phyloP scores from a whole-genome alignment of 2,888 invertebrate species.

The Himalopsyche tibetana region DNA sequence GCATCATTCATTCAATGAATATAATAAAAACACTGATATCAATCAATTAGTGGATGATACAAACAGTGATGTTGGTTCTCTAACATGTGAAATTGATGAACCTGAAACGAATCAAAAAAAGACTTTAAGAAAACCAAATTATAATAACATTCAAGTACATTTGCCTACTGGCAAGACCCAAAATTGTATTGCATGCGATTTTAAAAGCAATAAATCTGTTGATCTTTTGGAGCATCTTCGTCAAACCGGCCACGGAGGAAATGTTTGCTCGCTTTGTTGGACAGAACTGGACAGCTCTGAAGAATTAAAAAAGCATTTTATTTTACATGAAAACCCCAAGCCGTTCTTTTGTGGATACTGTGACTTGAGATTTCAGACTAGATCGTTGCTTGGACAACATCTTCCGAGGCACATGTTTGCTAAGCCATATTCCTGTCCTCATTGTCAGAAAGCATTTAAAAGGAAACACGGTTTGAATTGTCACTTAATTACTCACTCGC shows the following conservation, averaged over 20 bases:
- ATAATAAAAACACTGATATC: not conserved
- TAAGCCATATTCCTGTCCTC: constrained; percentile 75
- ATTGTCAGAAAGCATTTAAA: constrained; percentile 76
- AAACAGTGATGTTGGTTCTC: not conserved
- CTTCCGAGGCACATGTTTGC: constrained; percentile 76
- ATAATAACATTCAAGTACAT: constrained; percentile 2
- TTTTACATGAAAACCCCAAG: constrained; percentile 72
- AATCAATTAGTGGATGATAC: not conserved
- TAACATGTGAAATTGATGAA: constrained; percentile 1
- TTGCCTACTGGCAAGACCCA: constrained; percentile 69
- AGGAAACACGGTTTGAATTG: constrained; percentile 78
- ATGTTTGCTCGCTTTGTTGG: constrained; percentile 70
- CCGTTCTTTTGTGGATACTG: constrained; percentile 77
- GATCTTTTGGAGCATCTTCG: constrained; percentile 68
- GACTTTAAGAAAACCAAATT: not conserved
- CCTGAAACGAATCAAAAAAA: not conserved
- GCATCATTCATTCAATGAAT: not conserved
- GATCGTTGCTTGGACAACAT: constrained; percentile 74
- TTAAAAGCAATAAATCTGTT: constrained; percentile 71
- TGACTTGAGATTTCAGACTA: constrained; percentile 74
- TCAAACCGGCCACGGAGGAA: constrained; percentile 66
- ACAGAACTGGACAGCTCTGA: constrained; percentile 68
- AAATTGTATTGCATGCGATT: constrained; percentile 71
- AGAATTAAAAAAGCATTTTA: constrained; percentile 70
- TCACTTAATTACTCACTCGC: constrained; percentile 75